Conservation (phyloP, 2,888 invertebrate species). For the Drosophila pseudotakahashii region DNA sequence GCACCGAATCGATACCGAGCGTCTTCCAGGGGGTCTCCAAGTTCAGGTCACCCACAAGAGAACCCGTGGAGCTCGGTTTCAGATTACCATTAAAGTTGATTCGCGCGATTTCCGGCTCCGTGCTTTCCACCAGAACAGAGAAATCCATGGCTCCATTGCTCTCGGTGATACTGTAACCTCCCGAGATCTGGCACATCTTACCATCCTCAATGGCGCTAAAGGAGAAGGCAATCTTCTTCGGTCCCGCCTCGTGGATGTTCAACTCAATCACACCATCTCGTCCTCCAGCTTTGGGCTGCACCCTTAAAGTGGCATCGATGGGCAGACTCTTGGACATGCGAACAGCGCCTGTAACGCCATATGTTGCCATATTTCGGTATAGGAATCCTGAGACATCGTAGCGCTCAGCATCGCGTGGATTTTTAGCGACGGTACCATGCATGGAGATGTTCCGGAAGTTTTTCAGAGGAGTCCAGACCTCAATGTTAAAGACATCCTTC, state of each 20-base stretch:
- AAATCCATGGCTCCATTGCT: constrained; percentile 84
- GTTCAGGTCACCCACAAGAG: constrained; percentile 71
- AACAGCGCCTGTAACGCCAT: constrained; percentile 84
- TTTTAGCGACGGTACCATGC: constrained; percentile 77
- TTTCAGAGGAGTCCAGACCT: constrained; percentile 82
- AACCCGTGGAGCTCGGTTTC: constrained; percentile 56
- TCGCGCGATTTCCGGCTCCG: constrained; percentile 79
- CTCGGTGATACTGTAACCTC: constrained; percentile 82
- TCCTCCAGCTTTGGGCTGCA: constrained; percentile 84
- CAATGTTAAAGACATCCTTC: constrained; percentile 81
- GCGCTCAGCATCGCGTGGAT: constrained; percentile 58
- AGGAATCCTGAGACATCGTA: constrained; percentile 84
- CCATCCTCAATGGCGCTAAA: constrained; percentile 83
- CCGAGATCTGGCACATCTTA: constrained; percentile 84
- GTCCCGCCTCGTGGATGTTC: constrained; percentile 71
- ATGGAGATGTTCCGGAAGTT: constrained; percentile 83
- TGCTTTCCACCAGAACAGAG: constrained; percentile 80
- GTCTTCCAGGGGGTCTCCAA: constrained; percentile 83
- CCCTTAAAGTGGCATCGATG: constrained; percentile 83
- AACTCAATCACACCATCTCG: constrained; percentile 82
- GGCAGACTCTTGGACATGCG: constrained; percentile 83
- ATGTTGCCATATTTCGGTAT: constrained; percentile 83
- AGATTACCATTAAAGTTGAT: constrained; percentile 81
- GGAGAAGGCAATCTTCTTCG: constrained; percentile 78
- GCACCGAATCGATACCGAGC: constrained; percentile 81